Evolutionary conservation across 2,113 vertebrate species (phyloP).

Genomic region (Benthochromis sp.): DNA sequence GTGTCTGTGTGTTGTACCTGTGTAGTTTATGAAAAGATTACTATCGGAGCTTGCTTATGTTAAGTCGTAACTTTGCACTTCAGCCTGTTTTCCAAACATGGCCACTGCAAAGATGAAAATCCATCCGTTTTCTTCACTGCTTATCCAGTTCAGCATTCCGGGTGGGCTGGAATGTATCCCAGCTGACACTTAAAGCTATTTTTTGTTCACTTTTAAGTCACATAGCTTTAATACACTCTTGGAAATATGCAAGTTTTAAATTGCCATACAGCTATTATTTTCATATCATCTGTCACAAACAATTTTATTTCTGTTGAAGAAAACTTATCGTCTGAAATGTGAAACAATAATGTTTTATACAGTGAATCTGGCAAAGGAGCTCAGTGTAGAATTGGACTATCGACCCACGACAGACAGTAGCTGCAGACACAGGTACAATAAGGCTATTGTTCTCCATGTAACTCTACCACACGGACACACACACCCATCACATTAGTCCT

Average conservation of each 20-base stretch:
- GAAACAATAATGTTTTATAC: neutral
- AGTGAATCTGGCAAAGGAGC: neutral
- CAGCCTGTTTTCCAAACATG: neutral
- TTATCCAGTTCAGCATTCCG: neutral
- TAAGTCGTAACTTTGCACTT: neutral
- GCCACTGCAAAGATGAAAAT: neutral
- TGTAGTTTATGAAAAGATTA: neutral
- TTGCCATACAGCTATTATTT: neutral
- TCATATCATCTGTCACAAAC: neutral
- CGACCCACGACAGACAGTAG: neutral
- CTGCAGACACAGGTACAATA: constrained; percentile 51
- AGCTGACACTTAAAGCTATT: neutral
- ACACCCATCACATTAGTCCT: neutral
- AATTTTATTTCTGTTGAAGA: neutral
- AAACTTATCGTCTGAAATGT: neutral
- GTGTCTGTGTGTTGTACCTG: neutral
- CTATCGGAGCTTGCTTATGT: neutral
- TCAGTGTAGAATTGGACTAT: neutral
- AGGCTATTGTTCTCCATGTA: constrained; percentile 53
- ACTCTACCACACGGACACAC: constrained; percentile 14
- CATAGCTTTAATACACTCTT: neutral
- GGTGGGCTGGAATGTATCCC: neutral
- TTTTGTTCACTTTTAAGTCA: neutral
- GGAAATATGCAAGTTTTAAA: neutral
- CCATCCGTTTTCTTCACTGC: neutral